Percentiles rank a stretch among this genome's conserved stretches.
Evolutionary conservation across 1,140 invertebrate species (phyloP).

Genomic region (Heterodera carotae): DNA sequence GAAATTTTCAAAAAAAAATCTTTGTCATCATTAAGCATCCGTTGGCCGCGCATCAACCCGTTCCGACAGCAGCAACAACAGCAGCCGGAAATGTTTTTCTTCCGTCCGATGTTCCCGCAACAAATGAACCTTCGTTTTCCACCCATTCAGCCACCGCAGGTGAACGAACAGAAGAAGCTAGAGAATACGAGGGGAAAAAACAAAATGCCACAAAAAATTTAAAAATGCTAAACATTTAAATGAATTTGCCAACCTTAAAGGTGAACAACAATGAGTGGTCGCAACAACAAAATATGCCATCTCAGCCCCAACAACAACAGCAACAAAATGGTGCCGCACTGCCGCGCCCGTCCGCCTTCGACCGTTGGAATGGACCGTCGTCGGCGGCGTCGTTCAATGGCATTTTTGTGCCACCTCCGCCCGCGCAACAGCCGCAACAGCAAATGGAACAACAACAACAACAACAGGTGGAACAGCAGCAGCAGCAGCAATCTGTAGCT

Average conservation of each 20-base stretch:
- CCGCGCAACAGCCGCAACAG: neutral
- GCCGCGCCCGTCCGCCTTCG: slow-evolving; percentile 27
- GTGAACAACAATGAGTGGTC: slow-evolving; percentile 12
- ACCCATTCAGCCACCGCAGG: slow-evolving; percentile 15
- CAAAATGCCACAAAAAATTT: neutral
- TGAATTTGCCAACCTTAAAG: neutral
- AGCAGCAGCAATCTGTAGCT: slow-evolving; percentile 1
- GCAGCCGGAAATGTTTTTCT: slow-evolving; percentile 24
- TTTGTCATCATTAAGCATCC: slow-evolving; percentile 18
- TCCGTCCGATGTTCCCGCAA: slow-evolving; percentile 27
- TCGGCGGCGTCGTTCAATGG: neutral
- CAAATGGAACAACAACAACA: slow-evolving; percentile 1
- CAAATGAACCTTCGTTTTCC: slow-evolving; percentile 32
- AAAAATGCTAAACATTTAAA: neutral
- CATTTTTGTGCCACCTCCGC: slow-evolving; percentile 1
- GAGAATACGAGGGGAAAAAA: too few relatives aligned
- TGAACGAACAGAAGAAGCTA: neutral
- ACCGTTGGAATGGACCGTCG: slow-evolving; percentile 20
- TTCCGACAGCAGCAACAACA: slow-evolving; percentile 27
- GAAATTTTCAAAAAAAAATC: too few relatives aligned
- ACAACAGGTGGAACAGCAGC: neutral
- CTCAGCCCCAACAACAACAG: neutral
- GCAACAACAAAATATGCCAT: slow-evolving; percentile 26
- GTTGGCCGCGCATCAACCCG: slow-evolving; percentile 28
- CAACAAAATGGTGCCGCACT: slow-evolving; percentile 6